Percentiles rank a stretch among this genome's conserved stretches.
Conservation (phyloP, 2,888 invertebrate genomes). For the Cephonodes hylas region DNA sequence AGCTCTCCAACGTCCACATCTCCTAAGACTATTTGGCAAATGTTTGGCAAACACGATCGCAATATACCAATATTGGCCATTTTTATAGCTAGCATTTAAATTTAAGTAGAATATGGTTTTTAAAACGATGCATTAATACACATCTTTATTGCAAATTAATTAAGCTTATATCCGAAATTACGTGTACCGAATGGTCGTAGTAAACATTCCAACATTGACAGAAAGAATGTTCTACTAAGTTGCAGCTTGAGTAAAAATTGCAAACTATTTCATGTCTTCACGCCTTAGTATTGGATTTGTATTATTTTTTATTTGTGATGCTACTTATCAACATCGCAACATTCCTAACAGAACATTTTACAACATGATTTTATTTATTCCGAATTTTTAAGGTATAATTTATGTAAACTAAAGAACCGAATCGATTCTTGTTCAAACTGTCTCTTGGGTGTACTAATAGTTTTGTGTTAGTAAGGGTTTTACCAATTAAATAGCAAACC, state of each 20-base stretch:
- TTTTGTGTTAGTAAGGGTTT: slow-evolving; percentile 1
- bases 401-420: no score
- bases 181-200: not conserved
- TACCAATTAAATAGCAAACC: slow-evolving; percentile 2
- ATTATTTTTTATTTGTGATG: no score
- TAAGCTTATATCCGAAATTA: no score
- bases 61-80: no score
- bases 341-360: no score
- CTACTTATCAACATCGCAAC: no score
- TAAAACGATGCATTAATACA: not conserved
- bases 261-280: not conserved
- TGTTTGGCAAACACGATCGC: not conserved
- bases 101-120: no score
- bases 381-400: no score
- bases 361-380: no score
- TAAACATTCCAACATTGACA: not conserved
- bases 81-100: no score
- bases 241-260: not conserved
- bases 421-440: not conserved
- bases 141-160: no score
- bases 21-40: not conserved
- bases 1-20: not conserved
- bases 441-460: not conserved
- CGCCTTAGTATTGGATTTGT: not conserved
- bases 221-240: not conserved